Evolutionary conservation across 2,797 vertebrate species (phyloP).

Genomic region (Chanos chanos): DNA sequence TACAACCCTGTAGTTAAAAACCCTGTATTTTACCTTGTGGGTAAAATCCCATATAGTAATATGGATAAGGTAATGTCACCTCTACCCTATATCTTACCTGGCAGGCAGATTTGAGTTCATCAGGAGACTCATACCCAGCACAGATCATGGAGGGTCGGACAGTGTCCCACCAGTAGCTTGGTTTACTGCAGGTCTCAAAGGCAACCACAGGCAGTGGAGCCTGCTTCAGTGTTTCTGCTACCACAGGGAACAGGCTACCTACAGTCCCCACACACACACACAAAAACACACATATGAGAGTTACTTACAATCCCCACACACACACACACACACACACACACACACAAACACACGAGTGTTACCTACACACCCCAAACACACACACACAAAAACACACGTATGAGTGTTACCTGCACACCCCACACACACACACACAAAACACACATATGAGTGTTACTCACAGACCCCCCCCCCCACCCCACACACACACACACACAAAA

Average conservation of each 20-base stretch:
- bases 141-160: constrained; percentile 71
- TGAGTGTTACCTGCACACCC: no score
- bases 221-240: constrained; percentile 63
- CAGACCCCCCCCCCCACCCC: no score
- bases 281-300: neutral
- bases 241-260: constrained; percentile 55
- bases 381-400: no score
- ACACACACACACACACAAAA: no score
- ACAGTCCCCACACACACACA: neutral
- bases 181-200: constrained; percentile 69
- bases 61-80: neutral
- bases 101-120: constrained; percentile 72
- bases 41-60: no score
- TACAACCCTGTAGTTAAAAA: no score
- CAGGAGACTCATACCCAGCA: constrained; percentile 65
- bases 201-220: constrained; percentile 64
- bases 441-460: no score
- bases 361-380: no score
- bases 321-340: no score
- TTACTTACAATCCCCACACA: neutral
- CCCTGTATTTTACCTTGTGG: no score
- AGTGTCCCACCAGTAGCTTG: constrained; percentile 65
- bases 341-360: no score
- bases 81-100: constrained; percentile 54
- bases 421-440: no score